Evolutionary conservation across 2,113 vertebrate species (phyloP).

Genomic region (Oenanthe oenanthe): DNA sequence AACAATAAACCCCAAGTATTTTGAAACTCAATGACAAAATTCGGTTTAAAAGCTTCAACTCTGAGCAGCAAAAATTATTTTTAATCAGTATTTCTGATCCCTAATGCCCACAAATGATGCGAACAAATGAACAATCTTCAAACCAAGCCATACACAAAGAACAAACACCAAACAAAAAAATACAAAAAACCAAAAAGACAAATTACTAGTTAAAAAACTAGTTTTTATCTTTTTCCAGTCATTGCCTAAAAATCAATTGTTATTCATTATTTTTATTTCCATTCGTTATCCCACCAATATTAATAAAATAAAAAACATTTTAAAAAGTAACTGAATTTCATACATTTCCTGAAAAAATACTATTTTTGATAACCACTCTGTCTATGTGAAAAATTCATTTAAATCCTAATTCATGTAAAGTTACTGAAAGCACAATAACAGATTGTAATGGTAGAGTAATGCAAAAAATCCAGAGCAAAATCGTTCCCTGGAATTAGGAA

Average conservation of each 20-base stretch:
- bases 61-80: not conserved
- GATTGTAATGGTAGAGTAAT: not conserved
- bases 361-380: not conserved
- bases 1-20: not conserved
- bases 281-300: fast-evolving
- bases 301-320: not conserved
- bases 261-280: not conserved
- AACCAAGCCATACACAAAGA: not conserved
- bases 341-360: not conserved
- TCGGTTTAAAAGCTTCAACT: not conserved
- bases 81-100: not conserved
- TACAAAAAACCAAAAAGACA: not conserved
- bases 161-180: not conserved
- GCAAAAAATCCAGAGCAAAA: not conserved
- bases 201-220: not conserved
- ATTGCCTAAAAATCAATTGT: not conserved
- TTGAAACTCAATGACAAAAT: not conserved
- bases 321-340: not conserved
- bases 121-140: not conserved
- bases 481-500: not conserved
- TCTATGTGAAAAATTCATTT: not conserved
- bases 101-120: not conserved
- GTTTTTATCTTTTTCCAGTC: not conserved
- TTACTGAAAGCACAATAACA: not conserved
- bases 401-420: not conserved